phyloP scores from a whole-genome alignment of 2,797 vertebrate species.

The Pangasius mekongensis region DNA sequence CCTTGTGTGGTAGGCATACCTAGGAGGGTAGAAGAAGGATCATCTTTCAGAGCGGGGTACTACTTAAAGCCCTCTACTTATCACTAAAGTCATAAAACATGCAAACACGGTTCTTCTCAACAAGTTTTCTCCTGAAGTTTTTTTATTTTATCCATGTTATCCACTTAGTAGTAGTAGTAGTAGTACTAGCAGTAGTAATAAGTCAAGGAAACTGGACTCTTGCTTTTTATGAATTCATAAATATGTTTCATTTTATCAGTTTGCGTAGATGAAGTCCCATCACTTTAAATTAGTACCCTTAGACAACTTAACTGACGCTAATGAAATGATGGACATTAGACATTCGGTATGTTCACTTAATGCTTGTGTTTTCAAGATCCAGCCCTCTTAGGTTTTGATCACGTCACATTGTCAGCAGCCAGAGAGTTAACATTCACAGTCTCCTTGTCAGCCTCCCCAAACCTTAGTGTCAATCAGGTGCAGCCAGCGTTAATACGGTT shows the following conservation, averaged over 20 bases:
- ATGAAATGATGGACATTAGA: conserved; percentile 28
- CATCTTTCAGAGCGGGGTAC: conserved; percentile 68
- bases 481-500: conserved; percentile 75
- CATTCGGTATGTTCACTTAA: conserved; percentile 58
- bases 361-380: conserved; percentile 62
- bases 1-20: conserved; percentile 70
- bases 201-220: background rate
- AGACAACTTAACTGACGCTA: background rate
- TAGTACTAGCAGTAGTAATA: background rate
- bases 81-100: background rate
- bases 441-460: conserved; percentile 76
- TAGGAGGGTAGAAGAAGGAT: conserved; percentile 64
- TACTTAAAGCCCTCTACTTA: conserved; percentile 34
- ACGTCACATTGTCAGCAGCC: conserved; percentile 44
- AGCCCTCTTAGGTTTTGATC: background rate
- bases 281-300: background rate
- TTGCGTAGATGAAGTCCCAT: background rate
- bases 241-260: background rate
- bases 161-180: background rate
- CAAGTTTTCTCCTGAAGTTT: background rate
- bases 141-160: background rate
- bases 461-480: conserved; percentile 75
- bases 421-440: conserved; percentile 65
- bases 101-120: background rate
- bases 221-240: background rate